Evolutionary conservation across 2,888 invertebrate genomes (phyloP).

Genomic region (Ashinkailepas kermadecensis): DNA sequence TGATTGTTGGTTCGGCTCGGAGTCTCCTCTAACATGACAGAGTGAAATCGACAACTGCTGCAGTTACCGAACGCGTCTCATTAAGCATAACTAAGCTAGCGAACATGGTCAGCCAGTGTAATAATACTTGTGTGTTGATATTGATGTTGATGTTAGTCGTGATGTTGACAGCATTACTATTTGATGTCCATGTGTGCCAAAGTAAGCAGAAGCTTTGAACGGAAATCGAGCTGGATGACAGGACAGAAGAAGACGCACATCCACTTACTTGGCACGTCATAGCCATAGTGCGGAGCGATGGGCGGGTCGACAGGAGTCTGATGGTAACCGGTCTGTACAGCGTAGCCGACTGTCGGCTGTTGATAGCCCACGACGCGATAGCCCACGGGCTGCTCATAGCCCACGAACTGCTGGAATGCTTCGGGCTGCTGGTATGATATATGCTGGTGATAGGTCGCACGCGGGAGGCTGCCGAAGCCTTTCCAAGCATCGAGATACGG

Average conservation of each 20-base stretch:
- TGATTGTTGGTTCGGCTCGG: too few species aligned
- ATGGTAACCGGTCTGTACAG: not conserved
- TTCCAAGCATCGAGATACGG: not conserved
- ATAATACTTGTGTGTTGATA: too few species aligned
- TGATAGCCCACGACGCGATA: not conserved
- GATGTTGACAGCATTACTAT: too few species aligned
- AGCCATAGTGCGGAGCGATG: not conserved
- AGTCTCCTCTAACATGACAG: too few species aligned
- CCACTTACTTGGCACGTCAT: not conserved
- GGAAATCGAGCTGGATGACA: constrained; percentile 5
- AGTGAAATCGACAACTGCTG: too few species aligned
- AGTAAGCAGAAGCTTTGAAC: too few species aligned
- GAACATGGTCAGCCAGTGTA: too few species aligned
- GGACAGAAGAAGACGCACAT: not conserved
- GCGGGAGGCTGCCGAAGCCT: not conserved
- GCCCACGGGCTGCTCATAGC: not conserved
- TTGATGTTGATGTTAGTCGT: too few species aligned
- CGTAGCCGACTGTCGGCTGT: not conserved
- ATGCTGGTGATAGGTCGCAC: not conserved
- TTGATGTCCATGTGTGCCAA: too few species aligned
- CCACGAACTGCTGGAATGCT: not conserved
- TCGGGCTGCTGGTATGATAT: not conserved
- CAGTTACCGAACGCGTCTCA: too few species aligned
- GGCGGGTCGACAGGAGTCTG: not conserved
- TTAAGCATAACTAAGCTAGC: too few species aligned